phyloP scores from a whole-genome alignment of 2,113 vertebrate genomes.

The Oreamnos americanus region DNA sequence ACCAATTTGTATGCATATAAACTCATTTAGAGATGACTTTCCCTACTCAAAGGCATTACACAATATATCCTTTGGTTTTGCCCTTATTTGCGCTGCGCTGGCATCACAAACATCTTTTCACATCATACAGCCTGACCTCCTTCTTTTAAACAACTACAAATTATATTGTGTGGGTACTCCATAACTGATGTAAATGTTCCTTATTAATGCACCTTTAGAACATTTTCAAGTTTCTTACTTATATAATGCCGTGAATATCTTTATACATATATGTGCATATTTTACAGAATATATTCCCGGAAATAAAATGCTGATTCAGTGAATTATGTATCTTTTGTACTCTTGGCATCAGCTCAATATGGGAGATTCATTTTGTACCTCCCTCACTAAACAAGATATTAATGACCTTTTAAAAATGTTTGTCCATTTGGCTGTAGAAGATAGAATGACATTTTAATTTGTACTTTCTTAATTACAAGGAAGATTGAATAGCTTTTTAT shows the following conservation, averaged over 20 bases:
- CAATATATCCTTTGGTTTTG: background rate
- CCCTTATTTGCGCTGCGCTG: background rate
- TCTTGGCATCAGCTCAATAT: background rate
- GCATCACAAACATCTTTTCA: background rate
- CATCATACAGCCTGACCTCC: conserved; percentile 8
- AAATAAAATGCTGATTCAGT: background rate
- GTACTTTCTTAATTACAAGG: background rate
- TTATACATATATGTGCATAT: background rate
- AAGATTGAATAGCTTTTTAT: background rate
- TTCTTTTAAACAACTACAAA: conserved; percentile 19
- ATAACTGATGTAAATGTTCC: background rate
- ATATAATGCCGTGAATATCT: background rate
- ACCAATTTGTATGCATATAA: background rate
- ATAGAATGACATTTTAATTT: background rate
- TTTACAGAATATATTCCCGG: background rate
- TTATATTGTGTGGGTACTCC: background rate
- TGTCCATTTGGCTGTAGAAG: background rate
- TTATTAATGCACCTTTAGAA: background rate
- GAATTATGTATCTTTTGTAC: background rate
- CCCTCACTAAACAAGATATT: background rate
- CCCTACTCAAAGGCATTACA: background rate
- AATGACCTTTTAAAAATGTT: conserved; percentile 5
- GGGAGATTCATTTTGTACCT: background rate
- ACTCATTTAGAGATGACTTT: background rate
- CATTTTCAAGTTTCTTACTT: conserved; percentile 13